Percentiles rank a stretch among this genome's conserved stretches.
phyloP scores from a whole-genome alignment of 2,888 invertebrate species.

The Dolichopus griseipennis region DNA sequence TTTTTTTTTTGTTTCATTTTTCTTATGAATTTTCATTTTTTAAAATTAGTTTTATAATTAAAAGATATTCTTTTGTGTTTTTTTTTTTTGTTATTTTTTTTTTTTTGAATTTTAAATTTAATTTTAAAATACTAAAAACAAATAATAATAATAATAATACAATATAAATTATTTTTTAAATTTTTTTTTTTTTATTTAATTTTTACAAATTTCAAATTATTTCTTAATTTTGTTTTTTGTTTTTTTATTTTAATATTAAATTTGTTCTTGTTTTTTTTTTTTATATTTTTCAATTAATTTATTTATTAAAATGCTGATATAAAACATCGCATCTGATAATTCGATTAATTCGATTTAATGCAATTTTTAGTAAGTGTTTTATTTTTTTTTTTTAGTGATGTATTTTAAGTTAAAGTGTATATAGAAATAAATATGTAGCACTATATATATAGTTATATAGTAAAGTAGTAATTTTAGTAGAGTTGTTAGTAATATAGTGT shows the following conservation, averaged over 20 bases:
- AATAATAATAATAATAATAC: neutral
- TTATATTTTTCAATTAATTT: neutral
- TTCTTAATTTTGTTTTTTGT: constrained; percentile 8
- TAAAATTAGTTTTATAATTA: neutral
- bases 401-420: too few species aligned
- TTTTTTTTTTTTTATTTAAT: neutral
- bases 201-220: neutral
- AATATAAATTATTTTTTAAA: too few species aligned
- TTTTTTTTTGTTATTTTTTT: neutral
- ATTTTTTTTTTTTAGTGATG: neutral
- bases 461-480: too few species aligned
- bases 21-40: neutral
- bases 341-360: too few species aligned
- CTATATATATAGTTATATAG: too few species aligned
- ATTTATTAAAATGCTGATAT: constrained; percentile 8
- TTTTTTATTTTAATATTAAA: neutral
- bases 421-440: too few species aligned
- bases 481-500: too few species aligned
- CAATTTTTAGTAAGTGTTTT: neutral
- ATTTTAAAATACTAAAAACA: neutral
- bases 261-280: neutral
- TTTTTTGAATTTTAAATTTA: neutral
- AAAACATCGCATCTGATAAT: constrained; percentile 11
- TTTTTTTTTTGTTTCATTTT: neutral
- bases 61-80: neutral